Evolutionary conservation across 1,140 invertebrate genomes (phyloP).

Genomic region (Drosophila dunni): DNA sequence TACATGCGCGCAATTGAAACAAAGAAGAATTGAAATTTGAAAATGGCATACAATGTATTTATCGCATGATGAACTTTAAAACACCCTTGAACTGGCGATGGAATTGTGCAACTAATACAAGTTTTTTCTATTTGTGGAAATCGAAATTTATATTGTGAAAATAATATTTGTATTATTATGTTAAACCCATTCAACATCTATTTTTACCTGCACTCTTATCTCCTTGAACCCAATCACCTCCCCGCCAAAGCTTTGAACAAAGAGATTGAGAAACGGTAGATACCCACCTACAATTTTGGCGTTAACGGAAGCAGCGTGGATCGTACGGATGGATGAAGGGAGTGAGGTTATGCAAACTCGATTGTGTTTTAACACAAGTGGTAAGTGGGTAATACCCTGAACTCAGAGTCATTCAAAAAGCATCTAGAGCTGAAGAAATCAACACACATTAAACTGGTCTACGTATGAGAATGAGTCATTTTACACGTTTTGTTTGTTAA

Average conservation of each 20-base stretch:
- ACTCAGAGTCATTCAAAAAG: slow-evolving; percentile 32
- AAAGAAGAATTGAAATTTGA: no score
- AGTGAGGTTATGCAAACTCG: slow-evolving; percentile 34
- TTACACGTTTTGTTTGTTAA: slow-evolving; percentile 43
- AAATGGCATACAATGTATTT: neutral
- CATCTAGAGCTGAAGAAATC: neutral
- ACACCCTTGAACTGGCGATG: slow-evolving; percentile 9
- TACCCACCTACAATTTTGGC: slow-evolving; percentile 9
- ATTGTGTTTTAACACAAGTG: slow-evolving; percentile 30
- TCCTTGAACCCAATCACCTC: slow-evolving; percentile 5
- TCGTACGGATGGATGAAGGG: neutral
- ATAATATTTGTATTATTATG: neutral
- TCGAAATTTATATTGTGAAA: neutral
- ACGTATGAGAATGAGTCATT: slow-evolving; percentile 55
- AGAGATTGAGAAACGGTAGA: slow-evolving; percentile 65
- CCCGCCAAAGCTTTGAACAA: slow-evolving; percentile 56
- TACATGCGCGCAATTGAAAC: neutral
- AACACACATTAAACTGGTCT: slow-evolving; percentile 33
- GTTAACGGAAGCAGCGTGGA: slow-evolving; percentile 9
- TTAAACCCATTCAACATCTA: neutral
- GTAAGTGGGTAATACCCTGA: slow-evolving; percentile 60
- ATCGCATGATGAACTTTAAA: neutral
- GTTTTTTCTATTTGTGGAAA: slow-evolving; percentile 9
- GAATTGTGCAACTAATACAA: no score
- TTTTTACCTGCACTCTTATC: neutral